Evolutionary conservation across 2,888 invertebrate species (phyloP).

Genomic region (Leptothorax acervorum): DNA sequence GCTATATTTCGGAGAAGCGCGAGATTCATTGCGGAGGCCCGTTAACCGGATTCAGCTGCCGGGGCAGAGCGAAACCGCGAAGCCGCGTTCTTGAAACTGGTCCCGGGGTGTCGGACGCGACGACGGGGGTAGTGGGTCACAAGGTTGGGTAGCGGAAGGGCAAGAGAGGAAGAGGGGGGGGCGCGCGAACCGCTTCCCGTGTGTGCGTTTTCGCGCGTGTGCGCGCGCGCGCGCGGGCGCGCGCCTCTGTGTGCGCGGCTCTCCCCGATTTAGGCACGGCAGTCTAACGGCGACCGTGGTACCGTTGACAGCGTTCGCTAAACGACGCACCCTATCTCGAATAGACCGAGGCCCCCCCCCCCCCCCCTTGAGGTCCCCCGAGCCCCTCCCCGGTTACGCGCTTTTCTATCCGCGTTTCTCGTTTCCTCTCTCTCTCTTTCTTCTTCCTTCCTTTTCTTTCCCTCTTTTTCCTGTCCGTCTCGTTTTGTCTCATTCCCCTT

Average conservation of each 20-base stretch:
- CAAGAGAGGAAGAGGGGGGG: too few relatives aligned
- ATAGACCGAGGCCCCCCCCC: conserved; percentile 55
- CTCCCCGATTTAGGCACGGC: conserved; percentile 56
- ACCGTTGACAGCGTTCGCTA: conserved; percentile 73
- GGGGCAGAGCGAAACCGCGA: neutral
- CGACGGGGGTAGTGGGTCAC: conserved; percentile 68
- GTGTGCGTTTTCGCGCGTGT: neutral
- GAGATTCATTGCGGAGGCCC: neutral
- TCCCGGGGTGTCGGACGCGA: neutral
- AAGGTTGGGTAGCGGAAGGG: conserved; percentile 61
- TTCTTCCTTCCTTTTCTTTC: neutral
- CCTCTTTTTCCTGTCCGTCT: neutral
- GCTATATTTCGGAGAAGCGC: conserved; percentile 14
- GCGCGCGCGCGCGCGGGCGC: too few relatives aligned
- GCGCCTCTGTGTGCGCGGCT: neutral
- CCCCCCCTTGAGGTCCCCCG: neutral
- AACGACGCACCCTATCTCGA: conserved; percentile 59
- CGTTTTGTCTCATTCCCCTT: too few relatives aligned
- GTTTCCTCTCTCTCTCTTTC: neutral
- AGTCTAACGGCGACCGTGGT: conserved; percentile 80
- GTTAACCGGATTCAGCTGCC: neutral
- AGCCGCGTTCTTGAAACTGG: conserved; percentile 12
- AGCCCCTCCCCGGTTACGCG: conserved; percentile 60
- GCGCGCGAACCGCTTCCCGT: neutral
- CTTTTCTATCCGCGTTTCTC: conserved; percentile 55